A percentile compares a stretch with the other conserved stretches of the same genome.
phyloP scores from a whole-genome alignment of 2,113 vertebrate genomes.

The Perognathus longimembris region DNA sequence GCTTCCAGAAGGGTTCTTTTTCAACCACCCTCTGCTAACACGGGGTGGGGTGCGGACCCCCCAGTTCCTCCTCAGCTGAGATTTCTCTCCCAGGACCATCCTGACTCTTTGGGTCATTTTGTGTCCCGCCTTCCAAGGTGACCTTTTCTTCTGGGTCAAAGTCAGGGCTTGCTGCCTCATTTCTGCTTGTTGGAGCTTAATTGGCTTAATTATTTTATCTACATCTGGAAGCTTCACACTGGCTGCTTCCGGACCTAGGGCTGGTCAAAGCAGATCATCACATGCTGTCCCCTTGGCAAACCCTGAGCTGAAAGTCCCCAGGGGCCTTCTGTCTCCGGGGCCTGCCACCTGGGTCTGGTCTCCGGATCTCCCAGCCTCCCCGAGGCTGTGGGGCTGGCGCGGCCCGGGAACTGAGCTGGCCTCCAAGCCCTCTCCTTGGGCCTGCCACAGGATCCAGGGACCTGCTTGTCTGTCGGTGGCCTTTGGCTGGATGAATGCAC shows the following conservation, averaged over 20 bases:
- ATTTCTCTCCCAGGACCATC: neutral
- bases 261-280: neutral
- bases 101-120: neutral
- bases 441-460: accelerated
- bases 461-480: accelerated
- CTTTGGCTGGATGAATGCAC: neutral
- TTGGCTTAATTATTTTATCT: conserved; percentile 76
- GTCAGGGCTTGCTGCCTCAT: neutral
- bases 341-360: neutral
- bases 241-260: neutral
- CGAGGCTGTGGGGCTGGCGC: accelerated
- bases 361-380: neutral
- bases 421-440: neutral
- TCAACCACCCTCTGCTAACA: neutral
- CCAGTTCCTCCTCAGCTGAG: accelerated
- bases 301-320: neutral
- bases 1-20: neutral
- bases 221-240: neutral
- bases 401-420: neutral
- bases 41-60: too few relatives aligned
- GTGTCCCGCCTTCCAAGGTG: neutral
- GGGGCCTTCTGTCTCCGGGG: neutral
- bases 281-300: neutral
- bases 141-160: neutral
- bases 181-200: conserved; percentile 64